These are phyloP conservation scores for Antechinus flavipes DNA, from an alignment of 2,113 vertebrate genomes.

Conservation along the genomic window DNA sequence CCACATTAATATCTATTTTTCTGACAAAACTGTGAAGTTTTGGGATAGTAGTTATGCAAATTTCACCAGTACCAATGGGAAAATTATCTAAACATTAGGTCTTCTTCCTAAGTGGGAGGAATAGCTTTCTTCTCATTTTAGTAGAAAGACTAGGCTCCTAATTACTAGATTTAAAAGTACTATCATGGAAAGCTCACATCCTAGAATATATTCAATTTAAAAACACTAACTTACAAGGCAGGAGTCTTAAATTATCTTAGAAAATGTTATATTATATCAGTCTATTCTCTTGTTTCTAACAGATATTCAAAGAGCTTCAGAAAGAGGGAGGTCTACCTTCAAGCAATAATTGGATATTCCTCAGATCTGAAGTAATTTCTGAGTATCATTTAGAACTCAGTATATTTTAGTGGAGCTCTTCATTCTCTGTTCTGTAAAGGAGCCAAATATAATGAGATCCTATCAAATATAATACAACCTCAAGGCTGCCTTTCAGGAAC, in stretches of 20 bases:
- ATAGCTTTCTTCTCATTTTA: background rate
- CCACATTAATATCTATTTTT: background rate
- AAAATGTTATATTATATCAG: slow-evolving; percentile 60
- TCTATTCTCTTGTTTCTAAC: slow-evolving; percentile 36
- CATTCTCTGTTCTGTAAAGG: slow-evolving; percentile 26
- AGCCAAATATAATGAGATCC: slow-evolving; percentile 53
- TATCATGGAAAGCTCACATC: slow-evolving; percentile 43
- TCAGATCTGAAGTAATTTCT: slow-evolving; percentile 50
- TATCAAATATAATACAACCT: slow-evolving; percentile 23
- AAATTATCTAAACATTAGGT: background rate
- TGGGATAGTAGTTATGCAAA: background rate
- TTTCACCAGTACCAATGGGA: background rate
- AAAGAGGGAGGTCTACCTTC: slow-evolving; percentile 21
- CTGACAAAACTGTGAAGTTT: background rate
- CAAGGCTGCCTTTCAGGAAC: slow-evolving; percentile 62
- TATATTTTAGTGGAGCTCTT: slow-evolving; percentile 36
- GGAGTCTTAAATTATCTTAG: slow-evolving; percentile 45
- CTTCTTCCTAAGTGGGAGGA: background rate
- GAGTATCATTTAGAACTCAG: slow-evolving; percentile 59
- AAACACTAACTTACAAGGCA: slow-evolving; percentile 58
- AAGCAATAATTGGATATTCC: slow-evolving; percentile 32
- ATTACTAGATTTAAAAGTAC: slow-evolving; percentile 44
- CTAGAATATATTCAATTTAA: slow-evolving; percentile 44
- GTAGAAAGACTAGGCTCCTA: background rate
- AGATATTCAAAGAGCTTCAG: slow-evolving; percentile 44